Base-by-base conservation (phyloP, 1,140 invertebrate genomes). In the Drosophila littoralis region DNA sequence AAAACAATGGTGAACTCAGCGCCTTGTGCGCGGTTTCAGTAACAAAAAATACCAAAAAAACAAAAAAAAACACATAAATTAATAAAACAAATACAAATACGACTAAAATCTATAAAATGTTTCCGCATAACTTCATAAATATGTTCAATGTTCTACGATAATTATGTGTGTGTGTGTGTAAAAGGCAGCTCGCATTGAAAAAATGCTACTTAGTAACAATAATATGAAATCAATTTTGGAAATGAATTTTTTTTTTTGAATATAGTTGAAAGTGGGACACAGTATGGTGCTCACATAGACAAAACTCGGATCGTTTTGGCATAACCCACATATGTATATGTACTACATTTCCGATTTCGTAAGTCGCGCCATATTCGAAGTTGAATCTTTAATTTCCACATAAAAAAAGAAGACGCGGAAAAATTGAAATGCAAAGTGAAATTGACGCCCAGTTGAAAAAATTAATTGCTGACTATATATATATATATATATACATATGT, bases 51-150 rank as follows among this genome's bases (percentile, higher is more conserved):
- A 60, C 67, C 22, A 42, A 76, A 58, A 69, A 60, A 61, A 36
- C 10, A 54, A 13, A 64, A 42, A 32, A 52, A 13, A 33, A 67
- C 32, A 22, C 32, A 45, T 55, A 57, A 22, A 17, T 9, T 2
- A 36, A 52, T 33, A 52, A 35, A 35, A 35, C 45, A 80, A 59
- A 70, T 57, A 71, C 33, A 1, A 61, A 28, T 13, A 51, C 12
- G 38, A 38, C 13, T 35, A 17, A 75, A 75, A 67, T 68, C 63
- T 65, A 78, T 55, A 77, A 78, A 78, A 75, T 82, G 72, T 79
- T 86, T 86, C 71, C 67, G 75, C 79, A 86, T 79, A 81, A 75
- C 57, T 75, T 81, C 70, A 77, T 84, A 75, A 84, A 63, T 75
- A 75, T 81, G 75, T 60, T 64, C 42, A 33, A 60, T 58, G 45